phyloP scores from a whole-genome alignment of 2,797 vertebrate species.

The Poeciliopsis infans region DNA sequence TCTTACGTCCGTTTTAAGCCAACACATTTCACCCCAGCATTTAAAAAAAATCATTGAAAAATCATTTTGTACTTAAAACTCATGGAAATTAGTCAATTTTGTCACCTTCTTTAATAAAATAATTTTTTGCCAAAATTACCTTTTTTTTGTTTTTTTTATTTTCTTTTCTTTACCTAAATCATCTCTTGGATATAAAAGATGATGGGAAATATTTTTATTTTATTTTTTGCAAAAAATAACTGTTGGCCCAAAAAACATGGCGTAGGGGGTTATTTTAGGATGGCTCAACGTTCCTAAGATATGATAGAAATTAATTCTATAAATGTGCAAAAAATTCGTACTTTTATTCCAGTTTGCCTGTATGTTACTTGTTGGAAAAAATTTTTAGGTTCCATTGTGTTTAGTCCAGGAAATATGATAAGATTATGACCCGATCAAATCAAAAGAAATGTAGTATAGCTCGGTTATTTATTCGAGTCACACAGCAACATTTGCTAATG shows the following conservation, averaged over 20 bases:
- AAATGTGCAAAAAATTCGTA: not conserved
- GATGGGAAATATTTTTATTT: too few species aligned
- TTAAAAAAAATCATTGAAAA: too few species aligned
- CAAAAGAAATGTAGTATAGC: not conserved
- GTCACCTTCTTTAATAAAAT: too few species aligned
- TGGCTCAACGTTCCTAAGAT: too few species aligned
- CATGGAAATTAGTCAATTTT: not conserved
- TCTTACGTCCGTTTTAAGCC: not conserved
- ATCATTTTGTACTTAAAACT: not conserved
- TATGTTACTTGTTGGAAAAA: not conserved
- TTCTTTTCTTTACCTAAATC: too few species aligned
- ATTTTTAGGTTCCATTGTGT: not conserved
- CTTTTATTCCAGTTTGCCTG: not conserved
- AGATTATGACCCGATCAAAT: not conserved
- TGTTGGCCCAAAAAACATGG: too few species aligned
- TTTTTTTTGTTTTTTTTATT: too few species aligned
- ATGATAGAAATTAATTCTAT: not conserved
- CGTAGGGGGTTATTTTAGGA: too few species aligned
- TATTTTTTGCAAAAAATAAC: too few species aligned
- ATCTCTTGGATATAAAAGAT: too few species aligned
- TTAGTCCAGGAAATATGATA: too few species aligned
- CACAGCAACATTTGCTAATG: not conserved
- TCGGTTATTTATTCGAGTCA: not conserved
- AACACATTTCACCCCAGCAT: not conserved
- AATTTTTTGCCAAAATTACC: too few species aligned